Evolutionary conservation across 2,113 vertebrate species (phyloP), one percentile per base, ranked within the genome.

Genomic region (Peromyscus leucopus): DNA sequence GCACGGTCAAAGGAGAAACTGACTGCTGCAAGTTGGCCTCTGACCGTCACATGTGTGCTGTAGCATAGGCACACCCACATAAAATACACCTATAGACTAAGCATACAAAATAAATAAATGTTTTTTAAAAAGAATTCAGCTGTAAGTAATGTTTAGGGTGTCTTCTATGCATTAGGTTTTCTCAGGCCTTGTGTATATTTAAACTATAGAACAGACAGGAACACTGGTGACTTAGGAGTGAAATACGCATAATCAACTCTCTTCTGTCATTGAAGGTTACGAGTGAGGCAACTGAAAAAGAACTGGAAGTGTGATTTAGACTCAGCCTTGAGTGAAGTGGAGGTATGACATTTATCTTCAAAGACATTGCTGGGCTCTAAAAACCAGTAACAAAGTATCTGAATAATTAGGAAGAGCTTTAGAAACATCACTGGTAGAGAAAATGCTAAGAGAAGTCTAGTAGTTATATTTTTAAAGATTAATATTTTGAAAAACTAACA

Each of bases 321-420:
- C 78, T 98, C 98, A 96, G 98, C 98, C 74, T 92, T 98, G 59
- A 97, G 97, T 95, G 98, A 99, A 98, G 97, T 99, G 96, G 97
- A 99, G 99, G 99, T 99, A 98, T 57, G 91, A 63, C 89, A 39
- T 84, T 65, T 79, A 65, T 69, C 78, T 96, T 78, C n/a, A 95
- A 84, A 71, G 82, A 67, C 69, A 61, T 76, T 59, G 22, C 26
- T 80, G 51, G 39, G 0, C 74, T 91, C 65, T 65, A 39, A 76
- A 94, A 74, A 71, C 71, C n/a, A 78, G 0, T 90, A 90, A 90
- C 59, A 90, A 76, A 93, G 65, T 79, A 17, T 71, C 79, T 76
- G 83, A 89, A 61, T 86, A 61, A 24, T 19, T 84, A 71, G 31
- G 26, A 80, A 91, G 78, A 76, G 21, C 86, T 97, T 95, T 91